These are phyloP conservation scores for Folsomia candida DNA, from an alignment of 2,888 invertebrate genomes.

Conservation along the genomic window DNA sequence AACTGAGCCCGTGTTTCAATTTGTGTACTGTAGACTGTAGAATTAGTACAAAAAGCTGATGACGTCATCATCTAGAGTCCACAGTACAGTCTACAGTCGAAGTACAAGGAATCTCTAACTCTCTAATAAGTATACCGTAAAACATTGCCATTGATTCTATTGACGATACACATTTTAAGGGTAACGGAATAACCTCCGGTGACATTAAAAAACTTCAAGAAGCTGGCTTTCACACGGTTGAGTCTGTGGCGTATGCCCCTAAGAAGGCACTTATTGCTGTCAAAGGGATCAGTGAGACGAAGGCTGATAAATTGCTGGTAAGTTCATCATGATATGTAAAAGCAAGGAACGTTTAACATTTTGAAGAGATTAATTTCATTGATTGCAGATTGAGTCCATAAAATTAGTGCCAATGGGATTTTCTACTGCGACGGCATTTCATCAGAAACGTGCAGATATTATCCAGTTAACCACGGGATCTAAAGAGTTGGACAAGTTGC, in stretches of 20 bases:
- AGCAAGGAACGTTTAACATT: too few species aligned
- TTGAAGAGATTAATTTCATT: neutral
- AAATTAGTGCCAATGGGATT: constrained; percentile 97
- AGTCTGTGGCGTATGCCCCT: constrained; percentile 90
- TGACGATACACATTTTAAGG: constrained; percentile 59
- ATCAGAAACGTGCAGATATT: constrained; percentile 91
- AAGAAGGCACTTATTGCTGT: constrained; percentile 83
- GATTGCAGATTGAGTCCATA: constrained; percentile 70
- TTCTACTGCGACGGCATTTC: constrained; percentile 93
- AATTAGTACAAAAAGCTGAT: too few species aligned
- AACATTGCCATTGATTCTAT: neutral
- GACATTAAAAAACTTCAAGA: constrained; percentile 93
- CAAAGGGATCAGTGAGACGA: constrained; percentile 95
- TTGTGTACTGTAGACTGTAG: too few species aligned
- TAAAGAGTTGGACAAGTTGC: constrained; percentile 81
- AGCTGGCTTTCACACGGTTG: constrained; percentile 91
- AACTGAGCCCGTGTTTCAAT: too few species aligned
- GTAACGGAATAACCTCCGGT: constrained; percentile 81
- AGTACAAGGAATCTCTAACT: too few species aligned
- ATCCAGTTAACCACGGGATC: constrained; percentile 94
- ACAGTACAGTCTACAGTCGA: too few species aligned
- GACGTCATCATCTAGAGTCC: too few species aligned
- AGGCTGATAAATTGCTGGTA: constrained; percentile 87
- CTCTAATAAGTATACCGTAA: too few species aligned
- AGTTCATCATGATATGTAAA: constrained; percentile 43